Base-by-base conservation (phyloP, 2,113 vertebrate species). In the Megalops atlanticus region DNA sequence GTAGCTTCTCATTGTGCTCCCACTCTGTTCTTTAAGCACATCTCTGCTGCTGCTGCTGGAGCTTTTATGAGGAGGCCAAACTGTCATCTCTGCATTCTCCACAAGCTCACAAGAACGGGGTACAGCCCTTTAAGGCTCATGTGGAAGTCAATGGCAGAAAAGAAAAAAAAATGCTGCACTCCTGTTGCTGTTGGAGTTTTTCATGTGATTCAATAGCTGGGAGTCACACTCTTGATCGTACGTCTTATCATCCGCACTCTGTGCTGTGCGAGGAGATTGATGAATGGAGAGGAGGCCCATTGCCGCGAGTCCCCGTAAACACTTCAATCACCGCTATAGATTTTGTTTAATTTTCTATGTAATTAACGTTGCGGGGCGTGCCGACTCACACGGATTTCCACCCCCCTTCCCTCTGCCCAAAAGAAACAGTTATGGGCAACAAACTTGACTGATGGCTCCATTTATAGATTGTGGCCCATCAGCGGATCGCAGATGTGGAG, bases 21-120 rank as follows among this genome's bases (percentile, higher is more conserved):
- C 75, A 79, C 88, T 83, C 80, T 79, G 76, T 87, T 87, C 87
- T 90, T 87, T 86, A 84, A 86, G n/a, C n/a, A n/a, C 88, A 89
- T 85, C 87, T 88, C 89, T 1, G 24, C n/a, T n/a, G n/a, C n/a
- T n/a, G n/a, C n/a, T n/a, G 80, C 85, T 24, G 15, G 86, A 87
- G 35, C 79, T 74, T 75, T 78, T 86, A 82, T 74, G 70, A n/a
- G n/a, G n/a, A n/a, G n/a, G n/a, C n/a, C n/a, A 85, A 84, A 80
- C 70, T 68, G 81, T 79, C 77, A 64, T 82, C 77, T 82, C 81
- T 83, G 70, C 89, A 85, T 82, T 82, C 86, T 89, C 87, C 85
- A 87, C 86, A 81, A 86, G 85, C 76, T 77, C 47, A 84, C 81
- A 83, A 74, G 77, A 36, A 86, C 77, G 68, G 39, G 79, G 82